phyloP scores from a whole-genome alignment of 1,140 invertebrate genomes.

The Nasonia longicornis region DNA sequence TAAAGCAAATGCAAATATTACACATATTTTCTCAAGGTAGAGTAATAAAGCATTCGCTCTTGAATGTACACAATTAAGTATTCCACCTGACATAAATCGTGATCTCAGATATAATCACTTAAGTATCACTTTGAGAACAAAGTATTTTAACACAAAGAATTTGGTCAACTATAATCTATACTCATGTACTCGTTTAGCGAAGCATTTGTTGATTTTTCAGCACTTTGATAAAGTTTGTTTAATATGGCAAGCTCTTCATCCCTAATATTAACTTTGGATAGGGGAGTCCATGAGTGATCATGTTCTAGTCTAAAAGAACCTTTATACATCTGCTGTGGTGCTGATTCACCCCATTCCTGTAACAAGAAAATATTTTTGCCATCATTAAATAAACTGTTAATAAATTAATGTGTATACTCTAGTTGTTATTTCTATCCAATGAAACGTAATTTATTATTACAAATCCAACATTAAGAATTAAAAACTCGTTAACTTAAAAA shows the following conservation, averaged over 20 bases:
- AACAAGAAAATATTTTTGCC: conserved; percentile 45
- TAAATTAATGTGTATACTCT: conserved; percentile 16
- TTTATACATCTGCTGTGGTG: conserved; percentile 72
- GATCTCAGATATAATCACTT: neutral
- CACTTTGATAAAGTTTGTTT: conserved; percentile 52
- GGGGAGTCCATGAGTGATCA: conserved; percentile 78
- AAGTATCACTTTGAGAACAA: neutral
- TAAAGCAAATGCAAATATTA: neutral
- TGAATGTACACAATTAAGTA: neutral
- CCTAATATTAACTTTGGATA: conserved; percentile 62
- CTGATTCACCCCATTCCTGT: conserved; percentile 76
- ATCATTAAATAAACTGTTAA: conserved; percentile 3
- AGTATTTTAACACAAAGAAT: neutral
- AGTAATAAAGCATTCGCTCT: neutral
- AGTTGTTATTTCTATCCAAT: neutral
- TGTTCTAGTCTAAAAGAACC: conserved; percentile 77
- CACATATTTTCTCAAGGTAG: neutral
- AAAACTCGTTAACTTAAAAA: conserved; percentile 4
- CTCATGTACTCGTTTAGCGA: conserved; percentile 42
- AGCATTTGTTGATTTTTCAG: conserved; percentile 37
- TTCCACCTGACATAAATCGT: neutral
- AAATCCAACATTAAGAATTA: conserved; percentile 20
- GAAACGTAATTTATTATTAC: neutral
- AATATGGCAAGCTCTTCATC: conserved; percentile 55
- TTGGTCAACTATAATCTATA: conserved; percentile 40